Base-by-base conservation (phyloP, 2,797 vertebrate genomes). In the Siniperca undulata region DNA sequence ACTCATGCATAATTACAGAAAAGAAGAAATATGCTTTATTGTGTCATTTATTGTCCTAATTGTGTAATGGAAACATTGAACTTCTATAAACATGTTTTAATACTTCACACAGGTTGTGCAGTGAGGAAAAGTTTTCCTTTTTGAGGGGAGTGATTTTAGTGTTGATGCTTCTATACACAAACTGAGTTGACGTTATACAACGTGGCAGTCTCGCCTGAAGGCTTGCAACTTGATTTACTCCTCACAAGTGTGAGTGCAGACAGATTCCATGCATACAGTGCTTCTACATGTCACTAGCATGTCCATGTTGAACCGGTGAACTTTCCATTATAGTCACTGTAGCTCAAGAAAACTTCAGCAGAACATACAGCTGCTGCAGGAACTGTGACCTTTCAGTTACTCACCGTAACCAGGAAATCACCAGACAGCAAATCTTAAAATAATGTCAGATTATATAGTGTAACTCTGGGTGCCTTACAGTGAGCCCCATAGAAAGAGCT, bases 251-350 rank as follows among this genome's bases (percentile, higher is more conserved):
- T 78, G 53, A 67, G 50, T 62, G 52, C 65, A 73, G 56, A 74
- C 84, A 44, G 16, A 70, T 86, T 75, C 71, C 85, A 80, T 30
- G n/a, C 19, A 22, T 36, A 19, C 50, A 64, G 30, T 2, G 48
- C 3, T 30, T 76, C 11, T 5, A 77, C 46, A 65, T 85, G 40
- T 69, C 74, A 68, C n/a, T 38, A 55, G 34, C 40, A 50, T 1
- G 8, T 48, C 44, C 44, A 58, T 2, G 46, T 7, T 86, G 60
- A 72, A 64, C 53, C 4, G 40, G 7, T 72, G 72, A 65, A 68
- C 64, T 77, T 70, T 73, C 60, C 67, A 56, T 20, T 30, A 22
- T 17, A 24, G 73, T 64, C 30, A n/a, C 71, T 30, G 74, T 40
- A 5, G 24, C 62, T 64, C 70, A 10, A 38, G 70, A n/a, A 56